Conservation (phyloP, 1,140 invertebrate genomes). For the Leptinotarsa texana region DNA sequence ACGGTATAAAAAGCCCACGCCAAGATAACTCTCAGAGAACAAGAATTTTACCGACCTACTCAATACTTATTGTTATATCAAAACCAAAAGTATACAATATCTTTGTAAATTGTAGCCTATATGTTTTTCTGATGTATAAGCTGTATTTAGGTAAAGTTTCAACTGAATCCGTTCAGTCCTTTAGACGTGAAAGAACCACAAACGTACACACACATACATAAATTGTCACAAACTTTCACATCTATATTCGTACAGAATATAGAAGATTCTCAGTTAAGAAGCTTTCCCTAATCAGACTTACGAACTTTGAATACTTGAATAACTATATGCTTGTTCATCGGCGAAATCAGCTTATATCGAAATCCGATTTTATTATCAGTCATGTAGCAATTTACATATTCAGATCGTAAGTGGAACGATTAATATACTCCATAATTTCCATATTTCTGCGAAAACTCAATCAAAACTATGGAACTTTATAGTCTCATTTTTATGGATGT, state of each 20-base stretch:
- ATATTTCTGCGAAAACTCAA: neutral
- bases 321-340: neutral
- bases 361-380: neutral
- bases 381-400: conserved; percentile 18
- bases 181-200: no score
- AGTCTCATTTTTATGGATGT: neutral
- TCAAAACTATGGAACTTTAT: neutral
- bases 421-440: neutral
- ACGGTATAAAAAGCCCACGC: no score
- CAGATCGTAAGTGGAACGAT: neutral
- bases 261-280: neutral
- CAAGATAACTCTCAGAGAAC: no score
- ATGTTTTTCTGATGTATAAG: no score
- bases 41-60: no score
- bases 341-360: conserved; percentile 7
- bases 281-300: conserved; percentile 11
- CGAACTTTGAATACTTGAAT: conserved; percentile 11
- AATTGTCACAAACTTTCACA: no score
- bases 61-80: no score
- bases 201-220: no score
- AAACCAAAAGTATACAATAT: no score
- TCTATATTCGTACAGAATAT: neutral
- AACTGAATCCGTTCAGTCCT: no score
- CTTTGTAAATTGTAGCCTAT: no score
- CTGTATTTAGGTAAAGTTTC: no score